Percentiles rank a stretch among this genome's conserved stretches.
Conservation (phyloP, 2,113 vertebrate species). For the Nycticryphes semicollaris region DNA sequence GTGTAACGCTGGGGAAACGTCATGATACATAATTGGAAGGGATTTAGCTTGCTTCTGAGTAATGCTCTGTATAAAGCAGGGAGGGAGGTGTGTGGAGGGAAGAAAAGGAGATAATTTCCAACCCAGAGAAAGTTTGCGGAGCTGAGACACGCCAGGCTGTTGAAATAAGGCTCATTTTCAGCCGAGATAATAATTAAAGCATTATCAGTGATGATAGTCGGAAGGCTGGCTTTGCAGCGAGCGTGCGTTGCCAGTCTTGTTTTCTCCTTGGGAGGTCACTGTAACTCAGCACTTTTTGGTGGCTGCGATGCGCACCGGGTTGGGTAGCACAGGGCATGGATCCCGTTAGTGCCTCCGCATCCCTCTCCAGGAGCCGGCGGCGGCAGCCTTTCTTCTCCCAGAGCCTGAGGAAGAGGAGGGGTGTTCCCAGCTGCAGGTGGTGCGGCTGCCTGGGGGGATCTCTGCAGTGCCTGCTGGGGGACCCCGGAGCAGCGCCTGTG, state of each 20-base stretch:
- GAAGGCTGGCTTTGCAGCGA: conserved; percentile 3
- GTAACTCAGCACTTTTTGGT: conserved; percentile 66
- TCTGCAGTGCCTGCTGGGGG: background rate
- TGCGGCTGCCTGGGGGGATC: background rate
- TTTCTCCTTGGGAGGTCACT: conserved; percentile 72
- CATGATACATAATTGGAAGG: conserved; percentile 54
- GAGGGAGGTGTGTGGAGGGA: too few species aligned
- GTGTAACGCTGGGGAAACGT: conserved; percentile 25
- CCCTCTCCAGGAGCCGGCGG: background rate
- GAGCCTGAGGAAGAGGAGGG: background rate
- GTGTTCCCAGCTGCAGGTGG: background rate
- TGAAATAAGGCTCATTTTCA: conserved; percentile 16
- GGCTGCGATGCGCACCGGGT: background rate
- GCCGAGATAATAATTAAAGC: conserved; percentile 30
- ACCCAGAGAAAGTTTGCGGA: background rate
- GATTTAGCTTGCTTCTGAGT: conserved; percentile 54
- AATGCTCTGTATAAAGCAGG: background rate
- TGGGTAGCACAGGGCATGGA: conserved; percentile 3
- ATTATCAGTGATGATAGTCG: background rate
- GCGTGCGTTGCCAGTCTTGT: conserved; percentile 50
- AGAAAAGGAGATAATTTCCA: background rate
- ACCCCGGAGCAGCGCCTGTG: background rate
- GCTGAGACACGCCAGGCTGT: background rate
- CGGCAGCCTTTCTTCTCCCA: background rate
- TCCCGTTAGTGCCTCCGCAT: background rate